Evolutionary conservation across 2,888 invertebrate genomes (phyloP), one percentile per base, ranked within the genome.

Genomic region (Mamestra brassicae): DNA sequence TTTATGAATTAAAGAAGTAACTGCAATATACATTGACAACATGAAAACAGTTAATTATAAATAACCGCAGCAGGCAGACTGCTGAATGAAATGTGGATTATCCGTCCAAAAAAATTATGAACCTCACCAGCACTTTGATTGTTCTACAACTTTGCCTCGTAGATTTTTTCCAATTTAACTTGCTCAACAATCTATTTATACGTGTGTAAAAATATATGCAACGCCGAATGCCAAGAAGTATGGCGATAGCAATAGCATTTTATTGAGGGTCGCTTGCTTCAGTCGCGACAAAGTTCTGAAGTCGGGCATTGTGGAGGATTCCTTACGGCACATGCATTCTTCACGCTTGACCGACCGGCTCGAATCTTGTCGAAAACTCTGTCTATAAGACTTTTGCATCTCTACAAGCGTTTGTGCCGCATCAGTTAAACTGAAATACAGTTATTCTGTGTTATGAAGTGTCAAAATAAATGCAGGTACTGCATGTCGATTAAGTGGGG

Each of bases 151-250:
- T 70, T 38, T 4, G 7, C 50, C 11, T 58, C 50, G 54, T 64
- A 81, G 55, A 66, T 42, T 64, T 76, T 80, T 85, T 87, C 77
- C 81, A 87, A 85, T 86, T 85, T 83, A 87, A 88, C 87, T 88
- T 78, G 84, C 68, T 80, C 74, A 80, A 82, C 67, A 75, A 75
- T 65, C 11, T 65, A 89, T 91, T 91, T 90, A 89, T 90, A 90
- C 83, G 80, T 89, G 87, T 90, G 88, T 89, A 91, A 91, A 76
- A 92, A 90, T 91, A 89, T 90, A 93, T 91, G 89, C 90, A 89
- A 90, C 87, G 85, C 57, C 73, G n/a, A 73, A 73, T 64, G 64
- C 60, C 78, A 76, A 82, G 81, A 88, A 87, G 86, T 88, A 89
- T 86, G 85, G 84, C 86, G 85, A 87, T 87, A 86, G 89, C 87